phyloP scores from a whole-genome alignment of 2,113 vertebrate genomes.

The Octodon degus region DNA sequence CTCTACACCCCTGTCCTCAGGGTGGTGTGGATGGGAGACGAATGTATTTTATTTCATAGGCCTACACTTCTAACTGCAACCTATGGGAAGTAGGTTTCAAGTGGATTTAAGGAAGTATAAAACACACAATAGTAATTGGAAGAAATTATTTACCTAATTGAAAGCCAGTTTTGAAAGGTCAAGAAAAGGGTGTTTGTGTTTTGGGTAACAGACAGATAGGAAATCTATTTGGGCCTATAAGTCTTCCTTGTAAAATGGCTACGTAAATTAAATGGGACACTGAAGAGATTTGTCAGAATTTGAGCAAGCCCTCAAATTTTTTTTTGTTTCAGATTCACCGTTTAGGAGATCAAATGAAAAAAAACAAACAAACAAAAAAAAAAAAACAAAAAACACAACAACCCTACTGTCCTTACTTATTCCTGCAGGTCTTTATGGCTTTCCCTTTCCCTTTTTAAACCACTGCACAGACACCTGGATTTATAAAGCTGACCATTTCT shows the following conservation, averaged over 20 bases:
- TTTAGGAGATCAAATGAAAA: neutral
- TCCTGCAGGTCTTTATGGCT: neutral
- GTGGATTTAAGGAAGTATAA: neutral
- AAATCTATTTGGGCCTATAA: neutral
- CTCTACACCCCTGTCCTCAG: neutral
- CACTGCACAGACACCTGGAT: neutral
- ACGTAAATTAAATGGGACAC: conserved; percentile 72
- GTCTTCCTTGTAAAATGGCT: conserved; percentile 68
- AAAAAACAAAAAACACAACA: too few relatives aligned
- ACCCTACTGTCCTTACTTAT: neutral
- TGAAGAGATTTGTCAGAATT: conserved; percentile 61
- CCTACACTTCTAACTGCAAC: conserved; percentile 46
- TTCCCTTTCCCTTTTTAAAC: neutral
- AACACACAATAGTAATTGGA: conserved; percentile 41
- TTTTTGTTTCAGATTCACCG: conserved; percentile 50
- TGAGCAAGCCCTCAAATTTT: conserved; percentile 40
- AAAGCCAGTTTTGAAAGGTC: conserved; percentile 58
- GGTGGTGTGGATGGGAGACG: neutral
- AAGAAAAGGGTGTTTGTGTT: conserved; percentile 29
- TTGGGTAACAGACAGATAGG: neutral
- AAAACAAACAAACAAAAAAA: too few relatives aligned
- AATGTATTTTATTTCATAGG: conserved; percentile 48
- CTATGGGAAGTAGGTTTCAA: conserved; percentile 32
- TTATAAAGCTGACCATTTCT: conserved; percentile 42
- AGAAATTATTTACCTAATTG: conserved; percentile 58